Conservation (phyloP, 1,140 invertebrate genomes). For the Drosophila quadrilineata region DNA sequence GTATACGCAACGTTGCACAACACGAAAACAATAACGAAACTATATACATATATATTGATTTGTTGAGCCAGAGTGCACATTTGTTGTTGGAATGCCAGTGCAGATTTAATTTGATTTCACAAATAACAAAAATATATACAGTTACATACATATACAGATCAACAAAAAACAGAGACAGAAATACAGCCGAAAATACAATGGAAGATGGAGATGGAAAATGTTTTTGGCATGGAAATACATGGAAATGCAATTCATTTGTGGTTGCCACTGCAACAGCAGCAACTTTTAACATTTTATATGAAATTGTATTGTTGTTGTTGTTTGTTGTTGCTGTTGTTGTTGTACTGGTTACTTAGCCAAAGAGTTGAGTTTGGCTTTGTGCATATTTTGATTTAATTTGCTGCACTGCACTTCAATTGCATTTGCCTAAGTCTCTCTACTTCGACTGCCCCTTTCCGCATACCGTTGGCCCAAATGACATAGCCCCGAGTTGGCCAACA, state of each 20-base stretch:
- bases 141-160: not conserved
- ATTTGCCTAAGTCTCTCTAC: conserved; percentile 48
- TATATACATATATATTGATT: conserved; percentile 61
- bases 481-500: too few species aligned
- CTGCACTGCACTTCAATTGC: conserved; percentile 12
- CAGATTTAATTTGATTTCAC: conserved; percentile 63
- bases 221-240: conserved; percentile 15
- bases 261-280: conserved; percentile 21
- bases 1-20: conserved; percentile 50
- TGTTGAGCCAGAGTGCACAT: conserved; percentile 55
- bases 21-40: conserved; percentile 11
- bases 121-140: conserved; percentile 24
- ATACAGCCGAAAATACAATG: too few species aligned
- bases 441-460: conserved; percentile 25
- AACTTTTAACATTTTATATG: not conserved
- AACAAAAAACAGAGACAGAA: not conserved
- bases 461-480: conserved; percentile 55
- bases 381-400: conserved; percentile 73
- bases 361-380: conserved; percentile 46
- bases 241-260: conserved; percentile 55
- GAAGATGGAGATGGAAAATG: conserved; percentile 17
- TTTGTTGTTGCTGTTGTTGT: conserved; percentile 13
- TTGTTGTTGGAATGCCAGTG: conserved; percentile 50
- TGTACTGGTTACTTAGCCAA: conserved; percentile 44
- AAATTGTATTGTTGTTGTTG: conserved; percentile 1